Conservation (phyloP, 2,797 vertebrate species). For the Crax fasciolata region DNA sequence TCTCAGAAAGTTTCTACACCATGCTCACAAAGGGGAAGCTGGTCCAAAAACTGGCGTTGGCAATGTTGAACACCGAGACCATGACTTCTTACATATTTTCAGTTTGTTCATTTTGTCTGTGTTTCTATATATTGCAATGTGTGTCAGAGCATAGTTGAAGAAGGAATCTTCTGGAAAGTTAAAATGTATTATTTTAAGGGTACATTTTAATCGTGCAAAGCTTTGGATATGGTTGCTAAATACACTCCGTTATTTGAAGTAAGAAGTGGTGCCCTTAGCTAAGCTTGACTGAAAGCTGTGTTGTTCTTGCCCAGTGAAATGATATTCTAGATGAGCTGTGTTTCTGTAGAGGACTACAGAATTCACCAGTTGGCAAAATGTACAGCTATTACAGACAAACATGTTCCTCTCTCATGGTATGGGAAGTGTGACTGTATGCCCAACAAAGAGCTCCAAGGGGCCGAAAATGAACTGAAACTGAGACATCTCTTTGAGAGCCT, state of each 20-base stretch:
- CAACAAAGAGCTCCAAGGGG: not conserved
- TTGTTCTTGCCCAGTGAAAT: not conserved
- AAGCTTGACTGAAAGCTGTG: not conserved
- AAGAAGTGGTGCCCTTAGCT: not conserved
- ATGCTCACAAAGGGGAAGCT: not conserved
- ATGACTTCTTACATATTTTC: not conserved
- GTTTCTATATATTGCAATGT: not conserved
- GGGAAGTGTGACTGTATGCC: not conserved
- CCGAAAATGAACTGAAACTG: not conserved
- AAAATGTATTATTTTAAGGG: not conserved
- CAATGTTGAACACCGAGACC: not conserved
- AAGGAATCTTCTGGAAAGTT: not conserved
- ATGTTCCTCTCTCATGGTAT: accelerated
- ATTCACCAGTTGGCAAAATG: not conserved
- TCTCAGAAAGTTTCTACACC: not conserved
- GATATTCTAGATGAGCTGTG: not conserved
- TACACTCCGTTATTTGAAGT: not conserved
- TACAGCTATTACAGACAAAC: not conserved
- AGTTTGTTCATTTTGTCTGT: not conserved
- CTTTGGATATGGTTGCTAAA: not conserved
- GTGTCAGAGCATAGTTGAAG: not conserved
- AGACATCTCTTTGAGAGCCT: not conserved
- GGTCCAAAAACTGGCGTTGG: not conserved
- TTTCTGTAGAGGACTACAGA: not conserved
- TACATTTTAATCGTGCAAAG: not conserved